These are phyloP conservation scores for Oostethus manadensis DNA, from an alignment of 2,113 vertebrate species.

Conservation along the genomic window DNA sequence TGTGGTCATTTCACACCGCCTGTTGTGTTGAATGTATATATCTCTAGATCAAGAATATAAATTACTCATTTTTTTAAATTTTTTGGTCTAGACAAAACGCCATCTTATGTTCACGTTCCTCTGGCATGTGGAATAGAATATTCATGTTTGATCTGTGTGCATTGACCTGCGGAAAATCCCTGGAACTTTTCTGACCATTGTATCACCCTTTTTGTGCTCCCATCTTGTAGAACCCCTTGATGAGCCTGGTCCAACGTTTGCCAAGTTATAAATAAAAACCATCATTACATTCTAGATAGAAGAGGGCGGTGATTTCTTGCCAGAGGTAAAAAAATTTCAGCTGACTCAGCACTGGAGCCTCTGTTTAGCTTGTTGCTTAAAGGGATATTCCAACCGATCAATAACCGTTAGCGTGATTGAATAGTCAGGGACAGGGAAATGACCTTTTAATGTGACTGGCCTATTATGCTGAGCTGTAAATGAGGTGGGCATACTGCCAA, in stretches of 20 bases:
- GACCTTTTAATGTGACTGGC: conserved; percentile 61
- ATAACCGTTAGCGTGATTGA: conserved; percentile 61
- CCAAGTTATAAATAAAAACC: conserved; percentile 41
- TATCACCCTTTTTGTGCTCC: too few species aligned
- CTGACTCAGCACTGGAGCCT: conserved; percentile 48
- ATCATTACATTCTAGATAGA: conserved; percentile 22
- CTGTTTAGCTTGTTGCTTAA: conserved; percentile 44
- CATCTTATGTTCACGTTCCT: too few species aligned
- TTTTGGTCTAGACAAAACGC: too few species aligned
- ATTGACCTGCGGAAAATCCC: too few species aligned
- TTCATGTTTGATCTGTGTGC: background rate
- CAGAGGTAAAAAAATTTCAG: conserved; percentile 37
- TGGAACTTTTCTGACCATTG: too few species aligned
- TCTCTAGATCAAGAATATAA: too few species aligned
- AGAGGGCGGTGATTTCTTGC: conserved; percentile 32
- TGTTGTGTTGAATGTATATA: too few species aligned
- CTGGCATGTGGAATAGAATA: too few species aligned
- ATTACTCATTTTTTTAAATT: too few species aligned
- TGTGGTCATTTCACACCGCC: too few species aligned
- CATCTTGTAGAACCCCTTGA: background rate
- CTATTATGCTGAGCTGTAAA: conserved; percentile 61
- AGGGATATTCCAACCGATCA: conserved; percentile 60
- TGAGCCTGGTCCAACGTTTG: conserved; percentile 23
- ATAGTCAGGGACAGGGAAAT: conserved; percentile 54
- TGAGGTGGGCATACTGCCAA: conserved; percentile 53